Evolutionary conservation across 2,888 invertebrate genomes (phyloP), one percentile per base, ranked within the genome.

Genomic region (Lottia gigantea): DNA sequence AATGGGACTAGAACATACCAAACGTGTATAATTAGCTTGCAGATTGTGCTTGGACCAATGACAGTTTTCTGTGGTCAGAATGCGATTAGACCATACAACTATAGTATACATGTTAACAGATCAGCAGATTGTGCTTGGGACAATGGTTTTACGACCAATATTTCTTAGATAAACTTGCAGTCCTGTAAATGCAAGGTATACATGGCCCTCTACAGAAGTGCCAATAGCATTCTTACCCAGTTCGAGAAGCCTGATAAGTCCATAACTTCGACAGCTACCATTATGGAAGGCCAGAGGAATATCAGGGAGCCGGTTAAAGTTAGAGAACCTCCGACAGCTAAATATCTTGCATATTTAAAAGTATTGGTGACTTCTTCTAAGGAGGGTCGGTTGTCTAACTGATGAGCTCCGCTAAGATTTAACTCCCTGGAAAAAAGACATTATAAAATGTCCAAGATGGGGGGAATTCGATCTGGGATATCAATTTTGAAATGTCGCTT

Each of bases 211-310:
- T n/a, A n/a, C n/a, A n/a, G n/a, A n/a, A n/a, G n/a, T n/a, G n/a
- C n/a, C n/a, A n/a, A n/a, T n/a, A n/a, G n/a, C n/a, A n/a, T 45
- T 76, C 81, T 71, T 75, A 87, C 86, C 87, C 87, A 87, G 25
- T 75, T 71, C 4, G 45, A 76, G 69, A 87, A 87, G 15, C 76
- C 72, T 0, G 40, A 19, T 4, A 71, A 62, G 49, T 74, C 75
- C 82, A 87, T 80, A 2, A 82, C 80, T 0, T 78, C 80, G 0
- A 78, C 76, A 11, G 79, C 72, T 15, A 82, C 73, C 80, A 83
- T 84, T 15, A 75, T 67, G 14, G 78, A 67, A 0, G 87, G 87
- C 86, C 86, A 87, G 14, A 87, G 4, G 40, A 87, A 40, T 16
- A 87, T 71, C 23, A 87, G 67, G 12, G 83, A n/a, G 3, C 82